These are phyloP conservation scores for Rhabdophis nuchalis DNA, from an alignment of 2,797 vertebrate species.

Conservation along the genomic window DNA sequence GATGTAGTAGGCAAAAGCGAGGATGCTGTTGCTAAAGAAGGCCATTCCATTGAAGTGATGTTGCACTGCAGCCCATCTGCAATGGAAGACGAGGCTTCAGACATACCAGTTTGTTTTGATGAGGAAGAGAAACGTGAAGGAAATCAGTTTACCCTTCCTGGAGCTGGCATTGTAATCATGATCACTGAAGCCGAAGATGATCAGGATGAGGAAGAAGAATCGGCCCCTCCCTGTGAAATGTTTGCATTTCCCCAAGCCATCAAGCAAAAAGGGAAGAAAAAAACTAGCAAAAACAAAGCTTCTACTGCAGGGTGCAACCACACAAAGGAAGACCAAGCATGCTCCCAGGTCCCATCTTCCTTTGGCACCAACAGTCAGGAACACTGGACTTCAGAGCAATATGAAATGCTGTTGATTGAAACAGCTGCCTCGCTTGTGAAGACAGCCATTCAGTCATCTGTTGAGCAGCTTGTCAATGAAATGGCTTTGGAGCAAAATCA, in stretches of 20 bases:
- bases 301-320: neutral
- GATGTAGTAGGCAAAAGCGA: neutral
- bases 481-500: conserved; percentile 71
- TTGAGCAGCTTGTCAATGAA: conserved; percentile 80
- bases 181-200: conserved; percentile 72
- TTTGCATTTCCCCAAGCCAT: conserved; percentile 63
- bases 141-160: conserved; percentile 26
- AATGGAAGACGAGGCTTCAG: conserved; percentile 19
- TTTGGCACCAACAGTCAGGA: conserved; percentile 49
- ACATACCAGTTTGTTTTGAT: conserved; percentile 26
- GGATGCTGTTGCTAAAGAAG: conserved; percentile 20
- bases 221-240: conserved; percentile 62
- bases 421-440: conserved; percentile 79
- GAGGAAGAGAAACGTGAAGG: conserved; percentile 48
- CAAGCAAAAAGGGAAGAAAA: conserved; percentile 66
- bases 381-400: conserved; percentile 71
- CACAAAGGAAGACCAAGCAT: conserved; percentile 23
- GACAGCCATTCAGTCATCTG: conserved; percentile 76
- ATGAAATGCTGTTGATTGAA: conserved; percentile 75
- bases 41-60: conserved; percentile 11
- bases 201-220: conserved; percentile 59
- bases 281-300: conserved; percentile 24
- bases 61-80: conserved; percentile 24
- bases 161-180: conserved; percentile 69
- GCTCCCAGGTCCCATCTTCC: conserved; percentile 28